Evolutionary conservation across 2,888 invertebrate species (phyloP).

Genomic region (Lasioglossum marginatum): DNA sequence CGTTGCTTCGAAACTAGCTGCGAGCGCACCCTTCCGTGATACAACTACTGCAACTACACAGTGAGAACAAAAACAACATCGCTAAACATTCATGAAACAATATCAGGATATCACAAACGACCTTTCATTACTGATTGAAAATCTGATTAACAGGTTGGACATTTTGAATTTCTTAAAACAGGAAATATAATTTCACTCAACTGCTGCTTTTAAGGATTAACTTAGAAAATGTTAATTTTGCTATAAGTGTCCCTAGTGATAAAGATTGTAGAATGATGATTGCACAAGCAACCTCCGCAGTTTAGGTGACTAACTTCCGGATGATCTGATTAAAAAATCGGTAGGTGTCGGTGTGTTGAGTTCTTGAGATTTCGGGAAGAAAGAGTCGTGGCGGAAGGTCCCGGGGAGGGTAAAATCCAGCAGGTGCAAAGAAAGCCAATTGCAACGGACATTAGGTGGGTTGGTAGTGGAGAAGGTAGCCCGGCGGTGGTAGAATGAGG

Average conservation of each 20-base stretch:
- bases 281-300: not conserved
- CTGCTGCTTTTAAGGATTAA: no score
- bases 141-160: no score
- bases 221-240: no score
- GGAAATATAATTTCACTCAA: no score
- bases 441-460: conserved; percentile 57
- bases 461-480: conserved; percentile 73
- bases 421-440: conserved; percentile 58
- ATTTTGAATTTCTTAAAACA: no score
- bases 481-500: conserved; percentile 76
- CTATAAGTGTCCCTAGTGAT: no score
- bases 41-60: not conserved
- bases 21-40: not conserved
- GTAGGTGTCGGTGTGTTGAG: not conserved
- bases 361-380: not conserved
- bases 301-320: not conserved
- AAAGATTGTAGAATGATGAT: not conserved
- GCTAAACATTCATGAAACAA: not conserved
- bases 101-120: no score
- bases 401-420: not conserved
- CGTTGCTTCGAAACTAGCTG: not conserved
- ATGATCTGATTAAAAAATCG: not conserved
- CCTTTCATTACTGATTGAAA: no score
- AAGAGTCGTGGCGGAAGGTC: not conserved
- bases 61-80: not conserved